A percentile compares a stretch with the other conserved stretches of the same genome.
Conservation (phyloP, 1,140 invertebrate species). For the Heterodera carotae region DNA sequence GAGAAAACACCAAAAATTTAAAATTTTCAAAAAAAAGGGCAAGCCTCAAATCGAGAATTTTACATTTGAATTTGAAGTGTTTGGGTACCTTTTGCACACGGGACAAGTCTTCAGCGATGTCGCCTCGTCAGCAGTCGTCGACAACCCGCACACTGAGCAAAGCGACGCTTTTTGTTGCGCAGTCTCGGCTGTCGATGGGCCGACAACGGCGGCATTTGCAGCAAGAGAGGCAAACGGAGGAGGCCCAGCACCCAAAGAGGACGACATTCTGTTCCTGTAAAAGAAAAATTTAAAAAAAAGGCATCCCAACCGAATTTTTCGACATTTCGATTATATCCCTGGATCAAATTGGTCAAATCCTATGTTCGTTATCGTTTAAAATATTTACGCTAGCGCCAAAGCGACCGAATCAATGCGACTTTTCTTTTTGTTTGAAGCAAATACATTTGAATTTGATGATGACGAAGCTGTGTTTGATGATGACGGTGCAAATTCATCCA, state of each 20-base stretch:
- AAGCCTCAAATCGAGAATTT: too few relatives aligned
- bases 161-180: not conserved
- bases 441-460: not conserved
- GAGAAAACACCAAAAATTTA: too few relatives aligned
- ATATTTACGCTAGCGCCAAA: not conserved
- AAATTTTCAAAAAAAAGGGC: too few relatives aligned
- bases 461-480: too few relatives aligned
- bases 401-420: slow-evolving; percentile 7
- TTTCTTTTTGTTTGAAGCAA: slow-evolving; percentile 16
- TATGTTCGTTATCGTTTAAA: too few relatives aligned
- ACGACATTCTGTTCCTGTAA: not conserved
- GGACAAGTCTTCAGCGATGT: slow-evolving; percentile 3
- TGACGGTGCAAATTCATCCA: not conserved
- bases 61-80: too few relatives aligned
- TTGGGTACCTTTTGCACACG: slow-evolving; percentile 22
- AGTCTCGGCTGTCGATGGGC: not conserved
- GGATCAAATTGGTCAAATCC: not conserved
- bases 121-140: not conserved
- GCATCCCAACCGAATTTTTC: too few relatives aligned
- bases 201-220: too few relatives aligned
- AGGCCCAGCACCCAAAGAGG: not conserved
- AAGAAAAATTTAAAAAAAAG: too few relatives aligned
- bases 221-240: too few relatives aligned
- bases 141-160: slow-evolving; percentile 7
- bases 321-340: too few relatives aligned